Conservation (phyloP, 2,797 vertebrate genomes). For the Sebastes oblongus region DNA sequence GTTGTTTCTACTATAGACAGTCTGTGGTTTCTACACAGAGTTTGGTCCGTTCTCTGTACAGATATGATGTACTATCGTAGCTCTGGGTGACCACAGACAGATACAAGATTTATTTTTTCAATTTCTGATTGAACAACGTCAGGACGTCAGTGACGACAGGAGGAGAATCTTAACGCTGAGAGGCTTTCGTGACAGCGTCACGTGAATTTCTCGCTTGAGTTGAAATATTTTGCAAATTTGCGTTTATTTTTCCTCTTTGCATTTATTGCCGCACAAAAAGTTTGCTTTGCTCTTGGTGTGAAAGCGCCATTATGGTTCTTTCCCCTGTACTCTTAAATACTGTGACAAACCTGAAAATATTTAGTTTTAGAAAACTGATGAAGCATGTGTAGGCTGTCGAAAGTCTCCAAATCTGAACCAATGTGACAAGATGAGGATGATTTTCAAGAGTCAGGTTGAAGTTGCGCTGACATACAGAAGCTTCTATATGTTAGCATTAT, state of each 20-base stretch:
- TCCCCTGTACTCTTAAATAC: neutral
- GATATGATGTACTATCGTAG: too few species aligned
- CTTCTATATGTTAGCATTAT: neutral
- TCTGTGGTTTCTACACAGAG: too few species aligned
- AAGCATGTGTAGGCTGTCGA: neutral
- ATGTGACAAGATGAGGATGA: neutral
- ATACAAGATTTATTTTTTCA: too few species aligned
- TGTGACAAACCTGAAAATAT: neutral
- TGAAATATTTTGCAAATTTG: neutral
- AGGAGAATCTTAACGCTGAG: too few species aligned
- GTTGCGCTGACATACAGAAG: neutral
- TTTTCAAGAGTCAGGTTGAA: neutral
- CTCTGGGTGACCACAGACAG: too few species aligned
- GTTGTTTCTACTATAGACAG: too few species aligned
- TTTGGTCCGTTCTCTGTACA: too few species aligned
- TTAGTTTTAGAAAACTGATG: neutral
- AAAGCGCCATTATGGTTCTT: neutral
- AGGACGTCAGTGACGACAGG: too few species aligned
- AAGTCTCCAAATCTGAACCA: neutral
- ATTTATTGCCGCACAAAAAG: accelerated
- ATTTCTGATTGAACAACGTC: too few species aligned
- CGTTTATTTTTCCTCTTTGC: neutral
- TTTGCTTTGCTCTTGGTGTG: accelerated
- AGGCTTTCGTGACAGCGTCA: too few species aligned
- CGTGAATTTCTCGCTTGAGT: too few species aligned